Conservation (phyloP, 2,888 invertebrate genomes). For the Erannis defoliaria region DNA sequence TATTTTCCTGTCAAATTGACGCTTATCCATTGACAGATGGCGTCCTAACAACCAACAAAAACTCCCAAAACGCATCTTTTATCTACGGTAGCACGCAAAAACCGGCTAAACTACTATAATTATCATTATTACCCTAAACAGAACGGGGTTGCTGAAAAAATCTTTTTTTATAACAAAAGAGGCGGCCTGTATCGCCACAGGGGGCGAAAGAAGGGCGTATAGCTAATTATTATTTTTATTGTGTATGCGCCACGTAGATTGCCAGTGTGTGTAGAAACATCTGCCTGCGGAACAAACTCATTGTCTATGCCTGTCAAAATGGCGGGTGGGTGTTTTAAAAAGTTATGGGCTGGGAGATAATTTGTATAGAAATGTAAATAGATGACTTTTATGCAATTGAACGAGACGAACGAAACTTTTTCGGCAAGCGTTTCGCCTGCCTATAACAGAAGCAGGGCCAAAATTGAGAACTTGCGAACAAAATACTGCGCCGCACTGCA, state of each 20-base stretch:
- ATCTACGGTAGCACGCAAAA: slow-evolving; percentile 48
- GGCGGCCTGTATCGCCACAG: slow-evolving; percentile 57
- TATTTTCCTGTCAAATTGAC: neutral
- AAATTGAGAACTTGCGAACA: no score
- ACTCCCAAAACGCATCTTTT: slow-evolving; percentile 38
- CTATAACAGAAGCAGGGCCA: no score
- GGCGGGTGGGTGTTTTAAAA: slow-evolving; percentile 39
- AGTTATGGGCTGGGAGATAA: neutral
- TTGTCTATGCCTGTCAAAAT: slow-evolving; percentile 63
- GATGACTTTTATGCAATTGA: no score
- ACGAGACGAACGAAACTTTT: no score
- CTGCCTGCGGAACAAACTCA: slow-evolving; percentile 65
- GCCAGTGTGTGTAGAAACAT: slow-evolving; percentile 66
- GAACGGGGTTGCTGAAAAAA: slow-evolving; percentile 54
- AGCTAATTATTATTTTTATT: slow-evolving; percentile 63
- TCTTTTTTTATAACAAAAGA: slow-evolving; percentile 54
- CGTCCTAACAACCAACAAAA: slow-evolving; percentile 12
- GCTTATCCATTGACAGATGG: slow-evolving; percentile 41
- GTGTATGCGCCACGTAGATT: slow-evolving; percentile 50
- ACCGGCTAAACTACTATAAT: slow-evolving; percentile 64
- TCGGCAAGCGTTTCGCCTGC: no score
- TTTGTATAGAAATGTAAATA: neutral
- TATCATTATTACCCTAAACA: slow-evolving; percentile 67
- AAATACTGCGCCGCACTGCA: no score
- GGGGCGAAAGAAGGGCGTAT: slow-evolving; percentile 56